Percentiles rank a stretch among this genome's conserved stretches.
phyloP scores from a whole-genome alignment of 2,113 vertebrate species.

The Entosphenus tridentatus region DNA sequence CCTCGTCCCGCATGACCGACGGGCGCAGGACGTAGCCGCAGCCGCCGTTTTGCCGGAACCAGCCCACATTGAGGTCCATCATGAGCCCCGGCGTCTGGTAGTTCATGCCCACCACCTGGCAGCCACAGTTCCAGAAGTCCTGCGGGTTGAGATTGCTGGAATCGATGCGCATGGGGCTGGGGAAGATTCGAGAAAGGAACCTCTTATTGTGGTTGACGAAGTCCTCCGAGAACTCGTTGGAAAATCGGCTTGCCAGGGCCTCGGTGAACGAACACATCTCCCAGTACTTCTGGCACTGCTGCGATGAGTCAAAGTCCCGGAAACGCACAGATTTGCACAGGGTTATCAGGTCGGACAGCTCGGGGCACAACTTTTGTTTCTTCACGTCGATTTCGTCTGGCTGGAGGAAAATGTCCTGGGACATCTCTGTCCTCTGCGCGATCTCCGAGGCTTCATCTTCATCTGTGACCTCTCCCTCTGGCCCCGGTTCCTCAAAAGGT shows the following conservation, averaged over 20 bases:
- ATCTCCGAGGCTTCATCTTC: slow-evolving; percentile 90
- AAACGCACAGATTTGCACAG: slow-evolving; percentile 44
- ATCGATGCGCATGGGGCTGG: slow-evolving; percentile 69
- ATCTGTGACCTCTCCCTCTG: slow-evolving; percentile 80
- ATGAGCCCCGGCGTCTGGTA: slow-evolving; percentile 86
- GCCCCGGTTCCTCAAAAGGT: slow-evolving; percentile 35
- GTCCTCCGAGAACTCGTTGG: slow-evolving; percentile 71
- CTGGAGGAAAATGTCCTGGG: too few species aligned
- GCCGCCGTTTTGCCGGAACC: slow-evolving; percentile 69
- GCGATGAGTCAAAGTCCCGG: slow-evolving; percentile 53
- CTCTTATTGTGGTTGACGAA: slow-evolving; percentile 86
- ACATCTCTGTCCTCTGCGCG: slow-evolving; percentile 16
- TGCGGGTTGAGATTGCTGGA: slow-evolving; percentile 92
- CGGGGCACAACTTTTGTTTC: slow-evolving; percentile 37
- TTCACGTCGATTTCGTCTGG: too few species aligned
- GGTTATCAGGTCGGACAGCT: slow-evolving; percentile 63
- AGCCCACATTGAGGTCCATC: slow-evolving; percentile 77
- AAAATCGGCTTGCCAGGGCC: slow-evolving; percentile 57
- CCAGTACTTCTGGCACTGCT: slow-evolving; percentile 56
- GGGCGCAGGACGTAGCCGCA: slow-evolving; percentile 81
- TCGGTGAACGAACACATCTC: slow-evolving; percentile 78
- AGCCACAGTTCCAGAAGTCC: slow-evolving; percentile 89
- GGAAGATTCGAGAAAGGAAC: slow-evolving; percentile 58
- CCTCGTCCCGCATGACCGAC: slow-evolving; percentile 67
- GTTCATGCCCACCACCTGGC: slow-evolving; percentile 88